A percentile compares a stretch with the other conserved stretches of the same genome.
Conservation (phyloP, 37 sponge, comb jelly and placozoan genomes). For the Hormiphora californensis region DNA sequence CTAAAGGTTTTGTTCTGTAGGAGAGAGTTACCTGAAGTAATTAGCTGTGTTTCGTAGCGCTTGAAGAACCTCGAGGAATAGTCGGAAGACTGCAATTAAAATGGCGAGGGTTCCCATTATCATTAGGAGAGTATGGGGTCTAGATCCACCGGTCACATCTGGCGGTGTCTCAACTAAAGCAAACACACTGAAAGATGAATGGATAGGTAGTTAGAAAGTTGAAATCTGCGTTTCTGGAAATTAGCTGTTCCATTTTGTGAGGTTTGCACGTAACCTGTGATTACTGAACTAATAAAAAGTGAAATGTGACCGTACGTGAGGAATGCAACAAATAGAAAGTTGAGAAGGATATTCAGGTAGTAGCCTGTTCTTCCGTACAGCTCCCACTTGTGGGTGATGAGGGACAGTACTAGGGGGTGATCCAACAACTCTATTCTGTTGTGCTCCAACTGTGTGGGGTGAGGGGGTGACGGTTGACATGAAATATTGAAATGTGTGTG, state of each 20-base stretch:
- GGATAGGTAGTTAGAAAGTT: background rate
- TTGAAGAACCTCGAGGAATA: background rate
- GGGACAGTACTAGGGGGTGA: constrained; percentile 13
- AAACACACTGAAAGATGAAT: background rate
- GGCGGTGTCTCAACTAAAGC: background rate
- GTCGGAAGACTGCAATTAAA: background rate
- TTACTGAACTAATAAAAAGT: background rate
- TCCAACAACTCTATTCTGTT: constrained; percentile 23
- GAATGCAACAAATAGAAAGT: background rate
- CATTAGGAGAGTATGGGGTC: background rate
- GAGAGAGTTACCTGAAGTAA: background rate
- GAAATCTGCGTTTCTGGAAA: background rate
- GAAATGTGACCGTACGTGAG: background rate
- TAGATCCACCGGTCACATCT: background rate
- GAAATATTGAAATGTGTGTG: background rate
- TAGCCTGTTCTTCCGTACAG: background rate
- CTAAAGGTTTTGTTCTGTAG: background rate
- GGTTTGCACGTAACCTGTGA: background rate
- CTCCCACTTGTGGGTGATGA: constrained; percentile 40
- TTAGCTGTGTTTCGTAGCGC: background rate
- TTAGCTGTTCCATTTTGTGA: too few relatives aligned
- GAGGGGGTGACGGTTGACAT: background rate
- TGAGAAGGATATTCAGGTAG: constrained; percentile 20
- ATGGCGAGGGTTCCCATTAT: background rate
- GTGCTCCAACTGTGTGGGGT: background rate